phyloP scores from a whole-genome alignment of 2,113 vertebrate genomes.

The Actenoides lindsayi region DNA sequence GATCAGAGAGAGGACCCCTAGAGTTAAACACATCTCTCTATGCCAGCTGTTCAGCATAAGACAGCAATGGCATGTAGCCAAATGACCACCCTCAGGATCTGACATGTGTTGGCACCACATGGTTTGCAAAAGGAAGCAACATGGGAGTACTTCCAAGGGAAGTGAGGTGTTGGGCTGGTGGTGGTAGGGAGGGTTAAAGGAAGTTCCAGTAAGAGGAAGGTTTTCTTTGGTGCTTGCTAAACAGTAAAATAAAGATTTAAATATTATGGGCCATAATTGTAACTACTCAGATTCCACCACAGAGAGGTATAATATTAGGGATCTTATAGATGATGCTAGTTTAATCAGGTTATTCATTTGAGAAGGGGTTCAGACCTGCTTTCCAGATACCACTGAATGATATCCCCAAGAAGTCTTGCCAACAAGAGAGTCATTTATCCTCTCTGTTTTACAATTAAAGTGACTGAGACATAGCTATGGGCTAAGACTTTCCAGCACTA shows the following conservation, averaged over 20 bases:
- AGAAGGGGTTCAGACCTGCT: background rate
- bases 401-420: background rate
- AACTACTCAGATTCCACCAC: background rate
- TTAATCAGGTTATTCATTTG: slow-evolving; percentile 11
- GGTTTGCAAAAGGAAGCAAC: background rate
- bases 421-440: background rate
- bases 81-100: slow-evolving; percentile 31
- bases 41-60: slow-evolving; percentile 48
- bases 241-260: background rate
- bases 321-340: background rate
- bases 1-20: slow-evolving; percentile 36
- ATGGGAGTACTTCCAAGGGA: background rate
- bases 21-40: slow-evolving; percentile 22
- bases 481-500: background rate
- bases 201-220: background rate
- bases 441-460: background rate
- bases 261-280: slow-evolving; percentile 4
- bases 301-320: background rate
- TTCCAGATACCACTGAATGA: background rate
- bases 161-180: background rate
- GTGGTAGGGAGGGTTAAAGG: background rate
- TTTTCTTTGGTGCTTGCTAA: slow-evolving; percentile 4
- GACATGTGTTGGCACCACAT: slow-evolving; percentile 4
- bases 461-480: background rate
- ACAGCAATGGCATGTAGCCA: background rate